Conservation (phyloP, 2,113 vertebrate species). For the Neolamprologus falcicula region DNA sequence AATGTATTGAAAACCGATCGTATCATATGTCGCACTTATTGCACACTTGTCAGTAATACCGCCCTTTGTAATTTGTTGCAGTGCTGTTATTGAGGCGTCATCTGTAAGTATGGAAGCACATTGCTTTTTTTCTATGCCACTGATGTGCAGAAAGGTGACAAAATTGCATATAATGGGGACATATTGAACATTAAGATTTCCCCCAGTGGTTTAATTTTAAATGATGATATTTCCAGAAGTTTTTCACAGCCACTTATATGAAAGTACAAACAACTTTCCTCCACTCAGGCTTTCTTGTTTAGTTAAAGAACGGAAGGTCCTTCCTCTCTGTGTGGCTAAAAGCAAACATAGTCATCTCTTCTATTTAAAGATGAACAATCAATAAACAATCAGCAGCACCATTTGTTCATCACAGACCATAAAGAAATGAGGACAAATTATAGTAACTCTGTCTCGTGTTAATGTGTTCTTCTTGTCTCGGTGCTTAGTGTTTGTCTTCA, state of each 20-base stretch:
- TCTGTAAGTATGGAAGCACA: background rate
- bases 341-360: background rate
- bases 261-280: background rate
- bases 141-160: background rate
- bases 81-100: background rate
- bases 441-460: background rate
- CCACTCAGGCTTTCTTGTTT: background rate
- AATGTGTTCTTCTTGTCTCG: background rate
- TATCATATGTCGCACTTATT: constrained; percentile 44
- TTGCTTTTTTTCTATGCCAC: background rate
- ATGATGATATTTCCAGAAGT: background rate
- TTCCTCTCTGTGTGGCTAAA: background rate
- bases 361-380: background rate
- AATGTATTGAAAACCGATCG: constrained; percentile 28
- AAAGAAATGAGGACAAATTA: background rate
- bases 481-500: background rate
- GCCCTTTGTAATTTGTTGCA: background rate
- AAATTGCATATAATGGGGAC: background rate
- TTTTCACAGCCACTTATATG: background rate
- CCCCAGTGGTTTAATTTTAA: background rate
- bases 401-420: background rate
- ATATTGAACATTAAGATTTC: background rate
- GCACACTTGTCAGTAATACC: constrained; percentile 10
- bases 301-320: background rate
- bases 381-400: background rate